A percentile compares a stretch with the other conserved stretches of the same genome.
Evolutionary conservation across 2,797 vertebrate species (phyloP).

Genomic region (Kryptopterus vitreolus): DNA sequence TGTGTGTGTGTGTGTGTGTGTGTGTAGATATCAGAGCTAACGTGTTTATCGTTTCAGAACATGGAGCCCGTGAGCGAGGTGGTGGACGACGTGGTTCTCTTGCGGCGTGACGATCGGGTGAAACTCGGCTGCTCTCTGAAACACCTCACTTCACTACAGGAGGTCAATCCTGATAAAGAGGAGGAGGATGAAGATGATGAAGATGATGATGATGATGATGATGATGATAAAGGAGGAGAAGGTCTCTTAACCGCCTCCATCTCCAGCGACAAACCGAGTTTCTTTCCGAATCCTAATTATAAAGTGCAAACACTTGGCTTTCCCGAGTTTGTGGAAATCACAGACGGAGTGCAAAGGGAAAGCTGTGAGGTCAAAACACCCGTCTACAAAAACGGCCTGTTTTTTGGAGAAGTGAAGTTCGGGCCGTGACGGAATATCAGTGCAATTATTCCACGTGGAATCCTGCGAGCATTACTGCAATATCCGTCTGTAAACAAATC

Average conservation of each 20-base stretch:
- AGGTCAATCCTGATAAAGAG: slow-evolving; percentile 18
- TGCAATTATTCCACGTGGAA: slow-evolving; percentile 19
- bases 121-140: neutral
- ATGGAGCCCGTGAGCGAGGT: slow-evolving; percentile 23
- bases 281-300: slow-evolving; percentile 49
- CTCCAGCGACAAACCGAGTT: slow-evolving; percentile 15
- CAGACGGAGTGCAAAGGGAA: slow-evolving; percentile 31
- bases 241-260: slow-evolving; percentile 5
- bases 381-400: slow-evolving; percentile 47
- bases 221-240: slow-evolving; percentile 2
- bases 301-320: slow-evolving; percentile 47
- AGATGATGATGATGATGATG: slow-evolving; percentile 15
- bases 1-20: neutral
- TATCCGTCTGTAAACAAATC: neutral
- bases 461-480: neutral
- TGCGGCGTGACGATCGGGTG: slow-evolving; percentile 18
- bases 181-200: slow-evolving; percentile 27
- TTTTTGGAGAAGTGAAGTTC: slow-evolving; percentile 40
- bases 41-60: slow-evolving; percentile 30
- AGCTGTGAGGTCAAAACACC: slow-evolving; percentile 31
- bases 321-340: slow-evolving; percentile 24
- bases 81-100: slow-evolving; percentile 48
- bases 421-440: slow-evolving; percentile 23
- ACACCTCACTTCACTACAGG: slow-evolving; percentile 31
- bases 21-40: neutral